Evolutionary conservation across 2,113 vertebrate species (phyloP).

Genomic region (Andinoacara biseriatus): DNA sequence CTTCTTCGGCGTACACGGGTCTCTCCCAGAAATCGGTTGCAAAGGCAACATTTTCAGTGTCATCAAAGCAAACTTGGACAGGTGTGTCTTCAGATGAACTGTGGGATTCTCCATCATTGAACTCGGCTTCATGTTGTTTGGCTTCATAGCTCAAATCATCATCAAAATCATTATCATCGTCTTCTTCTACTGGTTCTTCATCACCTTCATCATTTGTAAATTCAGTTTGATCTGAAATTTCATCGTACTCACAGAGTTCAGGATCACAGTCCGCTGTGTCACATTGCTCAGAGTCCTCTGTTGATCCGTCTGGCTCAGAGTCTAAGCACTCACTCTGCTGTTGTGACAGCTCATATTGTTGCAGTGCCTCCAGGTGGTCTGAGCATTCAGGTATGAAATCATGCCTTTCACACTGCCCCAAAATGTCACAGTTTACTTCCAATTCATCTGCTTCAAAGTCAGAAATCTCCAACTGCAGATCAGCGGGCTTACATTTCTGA

Average conservation of each 20-base stretch:
- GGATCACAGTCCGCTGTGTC: conserved; percentile 27
- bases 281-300: conserved; percentile 47
- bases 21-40: conserved; percentile 28
- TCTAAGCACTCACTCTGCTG: conserved; percentile 44
- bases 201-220: conserved; percentile 6
- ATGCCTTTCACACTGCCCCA: conserved; percentile 41
- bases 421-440: conserved; percentile 28
- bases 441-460: conserved; percentile 45
- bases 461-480: conserved; percentile 51
- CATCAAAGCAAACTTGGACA: conserved; percentile 16
- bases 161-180: background rate
- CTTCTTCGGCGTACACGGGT: conserved; percentile 13
- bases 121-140: conserved; percentile 1
- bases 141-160: conserved; percentile 16
- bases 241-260: conserved; percentile 31
- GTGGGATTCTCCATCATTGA: background rate
- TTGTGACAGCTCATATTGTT: conserved; percentile 44
- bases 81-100: conserved; percentile 18
- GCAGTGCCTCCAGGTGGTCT: conserved; percentile 4
- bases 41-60: background rate
- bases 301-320: conserved; percentile 44
- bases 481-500: conserved; percentile 53
- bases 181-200: background rate
- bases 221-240: conserved; percentile 13
- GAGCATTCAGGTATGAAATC: conserved; percentile 32